Evolutionary conservation across 2,888 invertebrate genomes (phyloP), one percentile per base, ranked within the genome.

Genomic region (Melinopterus prodromus): DNA sequence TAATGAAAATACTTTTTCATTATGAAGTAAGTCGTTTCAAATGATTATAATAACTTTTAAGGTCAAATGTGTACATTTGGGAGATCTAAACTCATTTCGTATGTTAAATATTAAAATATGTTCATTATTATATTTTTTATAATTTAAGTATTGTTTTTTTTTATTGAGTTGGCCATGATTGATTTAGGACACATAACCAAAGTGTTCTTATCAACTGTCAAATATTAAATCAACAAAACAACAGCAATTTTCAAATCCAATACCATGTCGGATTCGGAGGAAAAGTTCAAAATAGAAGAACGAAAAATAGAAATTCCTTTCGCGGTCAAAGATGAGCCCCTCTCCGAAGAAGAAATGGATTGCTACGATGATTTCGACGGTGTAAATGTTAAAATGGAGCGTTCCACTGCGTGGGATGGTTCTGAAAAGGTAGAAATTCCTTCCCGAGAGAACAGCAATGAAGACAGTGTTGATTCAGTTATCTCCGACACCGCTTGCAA

Each of bases 401-500:
- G 37, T 69, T 78, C 76, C 2, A 36, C 72, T n/a, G 16, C 77
- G 5, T 76, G 76, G 76, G 79, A 81, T 35, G 69, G 6, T n/a
- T 75, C 77, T 4, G 79, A 80, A 14, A 77, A 75, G 16, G 71
- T 76, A 4, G 38, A 79, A 71, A 37, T 80, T 38, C 12, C 53
- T 53, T 53, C 53, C 35, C 35, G 5, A 35, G 37, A n/a, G 78
- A 69, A 71, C 7, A 74, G 70, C 16, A 36, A 72, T 1, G 76
- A 76, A 80, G 71, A 71, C 7, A 74, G 70, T n/a, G 53, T 76
- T n/a, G 76, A 76, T 12, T 70, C 76, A 14, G 75, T 75, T 12
- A 69, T 16, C 38, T 71, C 76, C 12, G 71, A 53, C 38, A 77
- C 78, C 9, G 79, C 80, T 26, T 88, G 88, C 82, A 85, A 84